Conservation (phyloP, 2,113 vertebrate genomes). For the Corythaixoides concolor region DNA sequence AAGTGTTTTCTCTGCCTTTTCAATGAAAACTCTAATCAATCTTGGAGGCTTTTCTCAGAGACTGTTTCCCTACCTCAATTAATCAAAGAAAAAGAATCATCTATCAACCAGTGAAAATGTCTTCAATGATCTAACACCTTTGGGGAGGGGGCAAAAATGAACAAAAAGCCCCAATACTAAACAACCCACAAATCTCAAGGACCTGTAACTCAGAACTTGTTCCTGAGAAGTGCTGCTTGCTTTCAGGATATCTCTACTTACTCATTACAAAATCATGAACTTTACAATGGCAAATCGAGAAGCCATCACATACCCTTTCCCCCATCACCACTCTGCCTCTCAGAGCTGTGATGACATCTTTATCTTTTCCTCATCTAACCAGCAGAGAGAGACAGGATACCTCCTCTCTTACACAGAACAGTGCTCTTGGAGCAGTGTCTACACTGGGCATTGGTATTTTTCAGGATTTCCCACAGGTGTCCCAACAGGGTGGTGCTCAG, state of each 20-base stretch:
- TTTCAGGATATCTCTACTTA: neutral
- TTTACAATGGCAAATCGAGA: neutral
- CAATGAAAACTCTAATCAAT: neutral
- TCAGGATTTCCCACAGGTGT: neutral
- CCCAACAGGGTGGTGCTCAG: neutral
- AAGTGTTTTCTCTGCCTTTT: constrained; percentile 15
- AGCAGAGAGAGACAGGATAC: neutral
- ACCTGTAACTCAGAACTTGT: neutral
- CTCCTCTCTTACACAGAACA: neutral
- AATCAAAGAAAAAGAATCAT: neutral
- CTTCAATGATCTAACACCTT: neutral
- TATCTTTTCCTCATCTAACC: neutral
- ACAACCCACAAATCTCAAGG: neutral
- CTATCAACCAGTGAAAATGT: neutral
- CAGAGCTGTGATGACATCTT: neutral
- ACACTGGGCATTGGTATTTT: neutral
- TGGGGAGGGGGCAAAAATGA: neutral
- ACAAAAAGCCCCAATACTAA: neutral
- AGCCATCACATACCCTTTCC: neutral
- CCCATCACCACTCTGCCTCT: neutral
- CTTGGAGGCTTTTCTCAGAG: neutral
- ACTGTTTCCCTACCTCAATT: neutral
- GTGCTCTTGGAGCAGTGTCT: neutral
- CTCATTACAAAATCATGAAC: neutral
- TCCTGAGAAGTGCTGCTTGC: neutral